These are phyloP conservation scores for Gallinago paraguaiae DNA, from an alignment of 2,113 vertebrate species.

Conservation along the genomic window DNA sequence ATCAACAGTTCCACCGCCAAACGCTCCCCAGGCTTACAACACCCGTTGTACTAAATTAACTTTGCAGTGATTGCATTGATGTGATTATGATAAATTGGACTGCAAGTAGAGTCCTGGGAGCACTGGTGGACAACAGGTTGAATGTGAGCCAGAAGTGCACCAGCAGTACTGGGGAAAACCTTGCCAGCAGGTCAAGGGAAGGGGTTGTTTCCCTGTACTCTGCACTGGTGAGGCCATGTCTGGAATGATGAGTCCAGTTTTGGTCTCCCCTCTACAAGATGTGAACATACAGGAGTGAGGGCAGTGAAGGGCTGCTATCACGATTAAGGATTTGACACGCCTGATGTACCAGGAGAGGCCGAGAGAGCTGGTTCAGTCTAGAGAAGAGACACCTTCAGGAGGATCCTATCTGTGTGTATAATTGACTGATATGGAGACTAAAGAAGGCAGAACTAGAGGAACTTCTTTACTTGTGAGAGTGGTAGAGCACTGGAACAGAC, in stretches of 20 bases:
- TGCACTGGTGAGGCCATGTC: neutral
- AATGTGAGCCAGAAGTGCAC: neutral
- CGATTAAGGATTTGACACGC: neutral
- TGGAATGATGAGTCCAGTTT: neutral
- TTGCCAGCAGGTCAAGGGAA: neutral
- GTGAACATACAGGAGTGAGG: neutral
- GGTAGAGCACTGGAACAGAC: too few relatives aligned
- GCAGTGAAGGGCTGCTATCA: neutral
- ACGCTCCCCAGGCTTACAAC: neutral
- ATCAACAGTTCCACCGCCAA: neutral
- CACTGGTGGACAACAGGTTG: neutral
- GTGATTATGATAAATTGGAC: neutral
- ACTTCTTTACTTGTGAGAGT: too few relatives aligned
- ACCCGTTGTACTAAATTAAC: neutral
- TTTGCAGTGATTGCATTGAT: neutral
- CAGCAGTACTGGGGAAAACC: neutral
- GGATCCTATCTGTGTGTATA: neutral
- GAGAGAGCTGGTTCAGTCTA: neutral
- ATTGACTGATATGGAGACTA: neutral
- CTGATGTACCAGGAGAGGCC: neutral
- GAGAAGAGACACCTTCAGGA: neutral
- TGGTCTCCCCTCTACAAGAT: neutral
- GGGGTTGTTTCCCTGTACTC: neutral
- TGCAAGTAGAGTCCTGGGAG: neutral
- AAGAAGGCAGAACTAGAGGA: neutral